Conservation (phyloP, 2,113 vertebrate genomes). For the Colaptes auratus region DNA sequence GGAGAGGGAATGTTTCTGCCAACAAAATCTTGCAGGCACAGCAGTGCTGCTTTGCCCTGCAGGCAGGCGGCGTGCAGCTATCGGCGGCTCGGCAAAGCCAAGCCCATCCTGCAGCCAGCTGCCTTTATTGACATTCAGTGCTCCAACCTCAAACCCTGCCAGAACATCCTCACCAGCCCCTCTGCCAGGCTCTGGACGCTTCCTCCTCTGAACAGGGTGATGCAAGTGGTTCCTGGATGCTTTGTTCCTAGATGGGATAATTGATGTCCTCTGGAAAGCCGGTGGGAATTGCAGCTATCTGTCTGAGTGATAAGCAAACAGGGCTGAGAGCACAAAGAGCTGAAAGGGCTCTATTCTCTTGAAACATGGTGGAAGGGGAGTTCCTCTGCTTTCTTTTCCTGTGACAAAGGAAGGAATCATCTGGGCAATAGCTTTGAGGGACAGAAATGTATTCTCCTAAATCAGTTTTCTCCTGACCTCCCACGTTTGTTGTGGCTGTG, state of each 20-base stretch:
- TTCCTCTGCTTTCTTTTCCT: neutral
- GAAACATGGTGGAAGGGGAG: slow-evolving; percentile 1
- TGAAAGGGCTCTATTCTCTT: slow-evolving; percentile 13
- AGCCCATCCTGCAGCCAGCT: neutral
- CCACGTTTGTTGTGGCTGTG: neutral
- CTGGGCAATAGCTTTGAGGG: slow-evolving; percentile 26
- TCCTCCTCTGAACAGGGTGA: neutral
- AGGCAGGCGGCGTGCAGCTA: neutral
- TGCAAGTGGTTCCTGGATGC: neutral
- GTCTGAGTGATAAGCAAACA: slow-evolving; percentile 52
- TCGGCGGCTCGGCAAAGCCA: neutral
- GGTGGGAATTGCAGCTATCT: neutral
- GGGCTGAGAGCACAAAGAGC: slow-evolving; percentile 6
- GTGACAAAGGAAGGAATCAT: neutral
- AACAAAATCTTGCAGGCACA: neutral
- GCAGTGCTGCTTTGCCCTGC: neutral
- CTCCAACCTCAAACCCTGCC: neutral
- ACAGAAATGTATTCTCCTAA: neutral
- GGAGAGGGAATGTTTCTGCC: neutral
- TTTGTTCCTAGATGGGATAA: slow-evolving; percentile 36
- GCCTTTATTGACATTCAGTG: neutral
- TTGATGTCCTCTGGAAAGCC: neutral
- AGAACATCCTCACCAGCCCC: neutral
- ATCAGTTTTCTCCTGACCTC: slow-evolving; percentile 44
- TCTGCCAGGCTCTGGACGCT: neutral